A percentile compares a stretch with the other conserved stretches of the same genome.
Conservation (phyloP, 2,888 invertebrate species). For the Catocala fraxini region DNA sequence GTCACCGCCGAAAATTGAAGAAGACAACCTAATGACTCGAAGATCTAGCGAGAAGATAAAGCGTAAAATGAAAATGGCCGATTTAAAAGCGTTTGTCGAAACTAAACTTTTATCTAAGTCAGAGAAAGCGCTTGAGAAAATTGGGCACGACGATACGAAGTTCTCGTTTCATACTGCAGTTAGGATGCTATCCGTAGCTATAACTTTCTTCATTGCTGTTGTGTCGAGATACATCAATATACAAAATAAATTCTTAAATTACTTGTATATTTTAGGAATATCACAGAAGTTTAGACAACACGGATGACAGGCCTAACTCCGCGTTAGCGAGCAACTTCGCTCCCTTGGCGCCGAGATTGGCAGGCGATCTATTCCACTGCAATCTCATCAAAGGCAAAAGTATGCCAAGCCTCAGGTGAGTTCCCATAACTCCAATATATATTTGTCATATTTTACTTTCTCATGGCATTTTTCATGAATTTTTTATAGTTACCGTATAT, state of each 20-base stretch:
- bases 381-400: slow-evolving; percentile 97
- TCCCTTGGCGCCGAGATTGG: slow-evolving; percentile 84
- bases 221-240: not conserved
- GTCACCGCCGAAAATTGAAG: slow-evolving; percentile 70
- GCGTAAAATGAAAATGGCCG: slow-evolving; percentile 96
- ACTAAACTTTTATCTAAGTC: slow-evolving; percentile 96
- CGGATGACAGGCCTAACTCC: slow-evolving; percentile 92
- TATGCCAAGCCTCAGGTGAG: slow-evolving; percentile 97
- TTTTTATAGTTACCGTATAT: slow-evolving; percentile 28
- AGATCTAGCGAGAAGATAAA: slow-evolving; percentile 94
- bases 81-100: slow-evolving; percentile 96
- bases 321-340: slow-evolving; percentile 90
- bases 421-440: slow-evolving; percentile 21
- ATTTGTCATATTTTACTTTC: slow-evolving; percentile 29
- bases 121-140: slow-evolving; percentile 96
- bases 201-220: slow-evolving; percentile 56
- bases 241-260: slow-evolving; percentile 11
- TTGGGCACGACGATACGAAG: slow-evolving; percentile 93
- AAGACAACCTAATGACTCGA: slow-evolving; percentile 80
- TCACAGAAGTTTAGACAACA: slow-evolving; percentile 94
- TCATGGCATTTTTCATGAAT: slow-evolving; percentile 36
- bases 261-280: slow-evolving; percentile 89
- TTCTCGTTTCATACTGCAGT: slow-evolving; percentile 84
- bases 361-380: slow-evolving; percentile 83
- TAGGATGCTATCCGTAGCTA: slow-evolving; percentile 89